Conservation (phyloP, 2,888 invertebrate genomes). For the Apamea epomidion region DNA sequence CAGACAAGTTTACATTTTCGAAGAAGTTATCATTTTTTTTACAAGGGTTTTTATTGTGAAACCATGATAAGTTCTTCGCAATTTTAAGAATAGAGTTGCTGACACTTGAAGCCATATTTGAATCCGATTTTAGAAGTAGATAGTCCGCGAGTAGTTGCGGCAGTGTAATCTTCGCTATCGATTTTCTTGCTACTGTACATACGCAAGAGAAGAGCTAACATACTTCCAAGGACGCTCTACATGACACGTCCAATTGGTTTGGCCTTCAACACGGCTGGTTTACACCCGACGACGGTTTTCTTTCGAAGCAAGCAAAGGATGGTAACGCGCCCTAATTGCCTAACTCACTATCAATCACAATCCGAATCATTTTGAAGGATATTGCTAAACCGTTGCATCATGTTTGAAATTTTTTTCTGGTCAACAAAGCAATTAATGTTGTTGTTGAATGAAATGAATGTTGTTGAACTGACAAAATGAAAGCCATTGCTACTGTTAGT, state of each 20-base stretch:
- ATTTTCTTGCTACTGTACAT: constrained; percentile 25
- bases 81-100: neutral
- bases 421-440: no score
- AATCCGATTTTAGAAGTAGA: constrained; percentile 24
- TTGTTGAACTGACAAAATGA: neutral
- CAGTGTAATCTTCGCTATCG: constrained; percentile 36
- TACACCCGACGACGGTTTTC: neutral
- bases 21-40: no score
- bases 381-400: no score
- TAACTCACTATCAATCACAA: neutral
- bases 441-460: neutral
- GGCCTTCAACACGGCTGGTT: neutral
- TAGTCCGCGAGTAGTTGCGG: neutral
- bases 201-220: constrained; percentile 16
- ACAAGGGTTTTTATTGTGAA: neutral
- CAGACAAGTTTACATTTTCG: neutral
- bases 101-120: constrained; percentile 32
- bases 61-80: neutral
- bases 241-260: constrained; percentile 8
- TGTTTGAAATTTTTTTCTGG: no score
- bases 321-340: neutral
- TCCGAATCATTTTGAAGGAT: neutral
- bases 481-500: neutral
- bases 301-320: neutral
- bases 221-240: constrained; percentile 29